Evolutionary conservation across 1,140 invertebrate genomes (phyloP).

Genomic region (Gonatopus flavifemur): DNA sequence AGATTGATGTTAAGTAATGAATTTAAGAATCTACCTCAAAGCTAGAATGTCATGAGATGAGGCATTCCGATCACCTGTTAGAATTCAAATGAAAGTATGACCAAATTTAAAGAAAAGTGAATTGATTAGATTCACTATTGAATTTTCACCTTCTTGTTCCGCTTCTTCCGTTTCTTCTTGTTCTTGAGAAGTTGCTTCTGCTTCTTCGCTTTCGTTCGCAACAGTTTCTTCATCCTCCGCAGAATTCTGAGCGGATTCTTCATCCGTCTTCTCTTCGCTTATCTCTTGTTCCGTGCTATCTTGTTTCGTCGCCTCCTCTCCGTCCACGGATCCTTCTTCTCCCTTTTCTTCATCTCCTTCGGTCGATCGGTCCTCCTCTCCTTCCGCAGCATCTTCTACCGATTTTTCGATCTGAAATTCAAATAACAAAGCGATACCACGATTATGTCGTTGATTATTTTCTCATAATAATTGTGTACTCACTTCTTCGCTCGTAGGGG

Average conservation of each 20-base stretch:
- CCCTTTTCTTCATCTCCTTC: constrained; percentile 31
- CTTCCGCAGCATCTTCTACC: constrained; percentile 7
- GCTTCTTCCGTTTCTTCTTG: constrained; percentile 15
- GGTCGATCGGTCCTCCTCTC: too few species aligned
- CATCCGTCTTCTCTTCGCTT: constrained; percentile 14
- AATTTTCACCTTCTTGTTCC: constrained; percentile 12
- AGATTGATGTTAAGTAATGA: too few species aligned
- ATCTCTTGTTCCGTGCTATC: too few species aligned
- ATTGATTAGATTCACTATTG: too few species aligned
- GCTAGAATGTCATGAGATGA: too few species aligned
- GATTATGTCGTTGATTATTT: neutral
- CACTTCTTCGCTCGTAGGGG: constrained; percentile 33
- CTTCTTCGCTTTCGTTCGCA: constrained; percentile 10
- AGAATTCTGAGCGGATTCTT: constrained; percentile 10
- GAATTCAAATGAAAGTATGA: too few species aligned
- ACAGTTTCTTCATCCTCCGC: constrained; percentile 3
- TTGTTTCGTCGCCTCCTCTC: too few species aligned
- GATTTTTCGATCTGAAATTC: neutral
- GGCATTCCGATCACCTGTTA: too few species aligned
- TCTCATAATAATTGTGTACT: neutral
- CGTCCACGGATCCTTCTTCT: too few species aligned
- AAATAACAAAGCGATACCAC: neutral
- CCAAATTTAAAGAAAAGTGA: too few species aligned
- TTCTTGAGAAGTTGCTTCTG: constrained; percentile 23
- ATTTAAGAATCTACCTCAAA: too few species aligned